phyloP scores from a whole-genome alignment of 2,113 vertebrate species.

The Chaetorhynchus papuensis region DNA sequence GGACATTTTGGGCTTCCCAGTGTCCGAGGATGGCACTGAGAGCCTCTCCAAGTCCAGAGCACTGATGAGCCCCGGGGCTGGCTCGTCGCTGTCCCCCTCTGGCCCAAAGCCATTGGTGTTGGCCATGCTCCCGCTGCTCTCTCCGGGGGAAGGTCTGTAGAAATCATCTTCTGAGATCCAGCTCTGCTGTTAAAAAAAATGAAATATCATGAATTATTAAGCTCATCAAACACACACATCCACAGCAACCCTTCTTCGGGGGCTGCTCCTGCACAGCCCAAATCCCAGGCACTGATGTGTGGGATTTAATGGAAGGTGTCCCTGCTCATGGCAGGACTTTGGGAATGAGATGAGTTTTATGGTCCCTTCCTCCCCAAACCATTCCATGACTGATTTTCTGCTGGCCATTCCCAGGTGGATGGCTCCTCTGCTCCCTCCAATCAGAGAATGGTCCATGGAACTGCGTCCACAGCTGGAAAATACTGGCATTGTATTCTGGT shows the following conservation, averaged over 20 bases:
- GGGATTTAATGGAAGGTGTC: background rate
- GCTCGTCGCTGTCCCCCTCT: background rate
- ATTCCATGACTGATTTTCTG: background rate
- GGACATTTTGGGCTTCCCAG: background rate
- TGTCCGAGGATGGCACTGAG: background rate
- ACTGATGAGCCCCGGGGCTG: background rate
- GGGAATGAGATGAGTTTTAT: background rate
- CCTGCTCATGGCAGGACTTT: background rate
- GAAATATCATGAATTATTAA: background rate
- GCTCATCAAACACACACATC: rapidly evolving
- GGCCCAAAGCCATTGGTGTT: background rate
- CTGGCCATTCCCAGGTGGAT: background rate
- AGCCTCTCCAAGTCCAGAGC: conserved; percentile 40
- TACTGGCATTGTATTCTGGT: background rate
- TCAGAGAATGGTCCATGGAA: background rate
- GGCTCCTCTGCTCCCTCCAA: background rate
- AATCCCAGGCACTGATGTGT: background rate
- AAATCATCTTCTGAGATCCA: conserved; percentile 96
- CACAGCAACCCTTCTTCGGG: rapidly evolving
- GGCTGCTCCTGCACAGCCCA: background rate
- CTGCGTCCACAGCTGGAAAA: background rate
- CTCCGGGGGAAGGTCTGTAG: conserved; percentile 71
- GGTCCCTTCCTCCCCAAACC: background rate
- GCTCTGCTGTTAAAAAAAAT: conserved; percentile 66
- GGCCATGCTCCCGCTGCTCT: background rate